A percentile compares a stretch with the other conserved stretches of the same genome.
These are phyloP conservation scores for Ephialtes manifestator DNA, from an alignment of 2,888 invertebrate species.

Conservation along the genomic window DNA sequence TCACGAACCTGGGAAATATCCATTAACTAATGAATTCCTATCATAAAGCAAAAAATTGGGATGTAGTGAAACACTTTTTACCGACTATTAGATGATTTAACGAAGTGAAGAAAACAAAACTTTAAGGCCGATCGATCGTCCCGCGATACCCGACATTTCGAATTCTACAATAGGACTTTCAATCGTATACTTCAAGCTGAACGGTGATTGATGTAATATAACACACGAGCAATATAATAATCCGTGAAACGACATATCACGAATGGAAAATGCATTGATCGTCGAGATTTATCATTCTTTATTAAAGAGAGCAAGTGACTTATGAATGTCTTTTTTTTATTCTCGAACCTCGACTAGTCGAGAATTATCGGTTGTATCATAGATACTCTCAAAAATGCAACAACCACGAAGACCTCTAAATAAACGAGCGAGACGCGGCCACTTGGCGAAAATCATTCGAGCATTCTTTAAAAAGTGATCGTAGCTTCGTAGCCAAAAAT, in stretches of 20 bases:
- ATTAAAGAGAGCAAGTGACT: conserved; percentile 7
- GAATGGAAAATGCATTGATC: background rate
- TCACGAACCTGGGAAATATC: background rate
- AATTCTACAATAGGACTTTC: conserved; percentile 17
- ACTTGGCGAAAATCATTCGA: conserved; percentile 8
- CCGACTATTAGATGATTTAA: background rate
- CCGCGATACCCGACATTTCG: conserved; percentile 51
- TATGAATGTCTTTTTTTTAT: background rate
- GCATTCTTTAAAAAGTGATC: conserved; percentile 1
- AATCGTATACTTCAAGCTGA: conserved; percentile 33
- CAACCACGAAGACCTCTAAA: conserved; percentile 31
- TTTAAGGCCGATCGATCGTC: conserved; percentile 42
- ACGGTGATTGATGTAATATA: conserved; percentile 6
- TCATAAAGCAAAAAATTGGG: background rate
- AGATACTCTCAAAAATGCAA: conserved; percentile 58
- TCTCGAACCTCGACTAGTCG: conserved; percentile 28
- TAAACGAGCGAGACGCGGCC: conserved; percentile 43
- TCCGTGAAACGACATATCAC: background rate
- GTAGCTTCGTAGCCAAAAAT: background rate
- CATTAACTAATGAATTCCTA: background rate
- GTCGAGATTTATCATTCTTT: background rate
- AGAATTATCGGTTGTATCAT: conserved; percentile 38
- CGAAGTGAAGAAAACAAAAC: conserved; percentile 14
- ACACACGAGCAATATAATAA: conserved; percentile 10
- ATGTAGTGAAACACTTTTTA: background rate